phyloP scores from a whole-genome alignment of 2,113 vertebrate genomes.

The Ageneiosus marmoratus region DNA sequence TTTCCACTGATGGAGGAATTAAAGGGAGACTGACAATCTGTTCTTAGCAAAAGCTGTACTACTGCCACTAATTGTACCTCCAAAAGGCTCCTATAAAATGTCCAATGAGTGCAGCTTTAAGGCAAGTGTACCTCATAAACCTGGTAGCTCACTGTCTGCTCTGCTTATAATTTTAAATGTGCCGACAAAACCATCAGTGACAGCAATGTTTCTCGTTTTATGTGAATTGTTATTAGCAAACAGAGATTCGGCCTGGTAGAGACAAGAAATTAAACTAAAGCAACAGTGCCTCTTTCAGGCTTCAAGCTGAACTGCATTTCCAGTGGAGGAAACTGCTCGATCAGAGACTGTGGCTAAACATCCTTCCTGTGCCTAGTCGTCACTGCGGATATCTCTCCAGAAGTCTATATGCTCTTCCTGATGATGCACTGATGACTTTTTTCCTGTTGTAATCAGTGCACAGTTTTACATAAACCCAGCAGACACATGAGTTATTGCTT shows the following conservation, averaged over 20 bases:
- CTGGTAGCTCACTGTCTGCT: not conserved
- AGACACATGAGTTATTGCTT: not conserved
- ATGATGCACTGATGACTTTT: not conserved
- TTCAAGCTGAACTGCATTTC: conserved; percentile 31
- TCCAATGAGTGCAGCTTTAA: not conserved
- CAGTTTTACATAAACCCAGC: not conserved
- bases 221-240: conserved; percentile 12
- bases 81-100: conserved; percentile 12
- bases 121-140: conserved; percentile 17
- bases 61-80: not conserved
- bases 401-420: not conserved
- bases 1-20: not conserved
- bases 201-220: conserved; percentile 10
- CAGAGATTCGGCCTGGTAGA: not conserved
- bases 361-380: not conserved
- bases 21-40: not conserved
- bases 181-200: not conserved
- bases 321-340: conserved; percentile 24
- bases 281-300: conserved; percentile 55
- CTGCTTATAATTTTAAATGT: conserved; percentile 28
- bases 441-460: not conserved
- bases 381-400: not conserved
- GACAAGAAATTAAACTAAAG: conserved; percentile 13
- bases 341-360: not conserved
- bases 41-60: conserved; percentile 4